Evolutionary conservation across 2,797 vertebrate species (phyloP), one percentile per base, ranked within the genome.

Genomic region (Lagodon rhomboides): DNA sequence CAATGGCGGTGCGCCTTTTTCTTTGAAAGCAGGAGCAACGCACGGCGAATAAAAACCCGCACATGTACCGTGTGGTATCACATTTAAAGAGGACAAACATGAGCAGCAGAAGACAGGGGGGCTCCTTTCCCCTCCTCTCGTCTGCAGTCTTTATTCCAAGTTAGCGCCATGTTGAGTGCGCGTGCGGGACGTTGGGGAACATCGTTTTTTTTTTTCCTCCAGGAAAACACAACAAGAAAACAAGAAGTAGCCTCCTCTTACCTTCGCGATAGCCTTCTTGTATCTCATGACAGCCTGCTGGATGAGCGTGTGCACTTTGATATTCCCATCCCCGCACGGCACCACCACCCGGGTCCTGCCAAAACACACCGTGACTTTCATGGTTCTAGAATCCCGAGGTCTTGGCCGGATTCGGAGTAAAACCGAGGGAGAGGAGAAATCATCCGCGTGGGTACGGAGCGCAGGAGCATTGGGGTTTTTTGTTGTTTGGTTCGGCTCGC

Each of bases 351-450:
- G 95, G 84, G 98, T 99, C 95, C 97, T 82, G 16, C 97, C 98
- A 78, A 99, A 99, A 85, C 97, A 98, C 94, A 98, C 97, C 80
- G 98, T 99, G 87, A 99, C 98, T 96, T 99, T 99, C 98, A 99
- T 99, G 91, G 90, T 82, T 93, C 8, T 13, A 56, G 75, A n/a
- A 43, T 89, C 89, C 90, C 7, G 59, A 79, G 83, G 27, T 61
- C 74, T 58, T n/a, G 72, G 69, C 82, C 76, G 22, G 90, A 73
- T 54, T 86, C 85, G 75, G 89, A 73, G 79, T 60, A 22, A 64
- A 80, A 20, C 73, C 87, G 83, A 87, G 77, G 22, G 22, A 46
- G 60, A 64, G 80, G 80, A 83, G 72, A 12, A 82, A 73, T 72
- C 88, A 34, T 34, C 34, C 34, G 34, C 85, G 86, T 15, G 65